Percentiles rank a stretch among this genome's conserved stretches.
Evolutionary conservation across 2,113 vertebrate genomes (phyloP).

Genomic region (Aptenodytes forsteri): DNA sequence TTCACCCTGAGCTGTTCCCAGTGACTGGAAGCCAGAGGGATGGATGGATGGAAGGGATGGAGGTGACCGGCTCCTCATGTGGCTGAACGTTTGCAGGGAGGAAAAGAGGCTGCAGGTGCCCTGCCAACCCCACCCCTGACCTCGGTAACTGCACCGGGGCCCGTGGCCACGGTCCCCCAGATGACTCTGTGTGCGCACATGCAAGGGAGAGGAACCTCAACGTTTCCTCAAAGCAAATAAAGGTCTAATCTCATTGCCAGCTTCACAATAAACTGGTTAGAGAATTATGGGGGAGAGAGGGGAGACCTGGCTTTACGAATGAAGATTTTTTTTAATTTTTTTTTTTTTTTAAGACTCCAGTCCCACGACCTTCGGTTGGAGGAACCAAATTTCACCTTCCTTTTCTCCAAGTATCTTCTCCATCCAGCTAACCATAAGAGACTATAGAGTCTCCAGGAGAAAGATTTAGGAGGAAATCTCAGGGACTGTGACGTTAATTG

Average conservation of each 20-base stretch:
- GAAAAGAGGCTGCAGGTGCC: not conserved
- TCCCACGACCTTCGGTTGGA: accelerated
- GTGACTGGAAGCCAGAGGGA: not conserved
- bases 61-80: not conserved
- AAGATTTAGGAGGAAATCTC: not conserved
- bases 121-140: not conserved
- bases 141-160: accelerated
- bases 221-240: not conserved
- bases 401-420: not conserved
- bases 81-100: not conserved
- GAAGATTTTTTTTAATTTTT: not conserved
- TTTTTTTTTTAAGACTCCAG: not conserved
- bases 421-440: not conserved
- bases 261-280: not conserved
- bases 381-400: not conserved
- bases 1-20: not conserved
- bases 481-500: not conserved
- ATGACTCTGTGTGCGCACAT: accelerated
- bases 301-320: not conserved
- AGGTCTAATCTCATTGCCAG: not conserved
- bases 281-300: not conserved
- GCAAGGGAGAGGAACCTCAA: not conserved
- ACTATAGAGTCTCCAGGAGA: not conserved
- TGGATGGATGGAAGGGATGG: not conserved
- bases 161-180: accelerated